Conservation (phyloP, 2,888 invertebrate species). For the Spicauda simplicius region DNA sequence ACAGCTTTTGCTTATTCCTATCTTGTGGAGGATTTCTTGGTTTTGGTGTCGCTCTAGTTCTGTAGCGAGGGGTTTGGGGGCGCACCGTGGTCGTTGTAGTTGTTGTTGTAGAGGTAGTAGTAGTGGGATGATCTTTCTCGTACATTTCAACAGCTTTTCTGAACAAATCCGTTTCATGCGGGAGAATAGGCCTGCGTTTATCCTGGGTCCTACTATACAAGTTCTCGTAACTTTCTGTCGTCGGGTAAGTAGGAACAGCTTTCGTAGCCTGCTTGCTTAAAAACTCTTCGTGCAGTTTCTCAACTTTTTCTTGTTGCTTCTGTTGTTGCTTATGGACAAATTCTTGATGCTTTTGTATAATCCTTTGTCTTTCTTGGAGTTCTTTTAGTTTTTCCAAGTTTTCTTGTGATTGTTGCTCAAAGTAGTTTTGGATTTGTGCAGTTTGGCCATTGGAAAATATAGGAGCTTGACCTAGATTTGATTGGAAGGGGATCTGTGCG, state of each 20-base stretch:
- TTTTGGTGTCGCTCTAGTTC: slow-evolving; percentile 65
- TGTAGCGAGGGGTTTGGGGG: slow-evolving; percentile 64
- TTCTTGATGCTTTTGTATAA: slow-evolving; percentile 90
- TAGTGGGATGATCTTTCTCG: slow-evolving; percentile 88
- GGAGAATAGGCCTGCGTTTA: slow-evolving; percentile 80
- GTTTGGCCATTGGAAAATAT: slow-evolving; percentile 79
- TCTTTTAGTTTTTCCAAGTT: slow-evolving; percentile 86
- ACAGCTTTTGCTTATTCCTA: slow-evolving; percentile 83
- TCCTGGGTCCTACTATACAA: slow-evolving; percentile 69
- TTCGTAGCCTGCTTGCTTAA: slow-evolving; percentile 88
- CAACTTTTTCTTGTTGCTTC: slow-evolving; percentile 90
- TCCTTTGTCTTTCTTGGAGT: slow-evolving; percentile 88
- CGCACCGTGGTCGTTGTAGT: slow-evolving; percentile 84
- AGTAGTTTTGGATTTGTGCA: slow-evolving; percentile 82
- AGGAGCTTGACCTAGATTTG: slow-evolving; percentile 67
- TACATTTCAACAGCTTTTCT: slow-evolving; percentile 87
- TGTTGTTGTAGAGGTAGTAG: slow-evolving; percentile 88
- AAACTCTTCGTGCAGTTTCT: slow-evolving; percentile 89
- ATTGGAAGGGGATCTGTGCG: slow-evolving; percentile 72
- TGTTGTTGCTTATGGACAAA: slow-evolving; percentile 92
- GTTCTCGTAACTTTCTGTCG: slow-evolving; percentile 78
- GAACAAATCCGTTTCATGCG: slow-evolving; percentile 87
- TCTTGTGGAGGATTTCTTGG: slow-evolving; percentile 76
- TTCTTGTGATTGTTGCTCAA: slow-evolving; percentile 86
- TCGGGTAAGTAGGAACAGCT: slow-evolving; percentile 78